Conservation (phyloP, 2,888 invertebrate species). For the Drosophila cognata region DNA sequence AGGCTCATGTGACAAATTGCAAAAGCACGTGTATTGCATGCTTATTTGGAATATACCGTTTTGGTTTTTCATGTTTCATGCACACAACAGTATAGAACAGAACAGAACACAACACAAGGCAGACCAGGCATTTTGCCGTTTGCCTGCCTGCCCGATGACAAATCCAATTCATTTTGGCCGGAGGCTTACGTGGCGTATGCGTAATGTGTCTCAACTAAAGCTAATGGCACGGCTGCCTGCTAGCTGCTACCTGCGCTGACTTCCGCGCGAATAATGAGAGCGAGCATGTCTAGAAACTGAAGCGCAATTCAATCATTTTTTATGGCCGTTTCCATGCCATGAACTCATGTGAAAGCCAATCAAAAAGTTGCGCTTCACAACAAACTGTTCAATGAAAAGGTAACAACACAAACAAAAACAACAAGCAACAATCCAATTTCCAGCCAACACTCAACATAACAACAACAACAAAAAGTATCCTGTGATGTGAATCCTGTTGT, state of each 20-base stretch:
- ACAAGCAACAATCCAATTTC: slow-evolving; percentile 18
- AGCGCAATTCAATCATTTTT: slow-evolving; percentile 73
- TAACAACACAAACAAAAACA: slow-evolving; percentile 15
- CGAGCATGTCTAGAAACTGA: slow-evolving; percentile 53
- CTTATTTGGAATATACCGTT: slow-evolving; percentile 54
- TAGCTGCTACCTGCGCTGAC: slow-evolving; percentile 48
- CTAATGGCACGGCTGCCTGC: slow-evolving; percentile 52
- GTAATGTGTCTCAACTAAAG: slow-evolving; percentile 74
- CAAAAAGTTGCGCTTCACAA: slow-evolving; percentile 74
- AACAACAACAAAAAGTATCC: slow-evolving; percentile 30
- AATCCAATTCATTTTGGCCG: slow-evolving; percentile 75
- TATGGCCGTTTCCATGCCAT: slow-evolving; percentile 46
- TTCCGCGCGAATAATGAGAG: slow-evolving; percentile 48
- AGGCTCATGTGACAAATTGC: slow-evolving; percentile 83
- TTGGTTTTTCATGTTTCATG: slow-evolving; percentile 25
- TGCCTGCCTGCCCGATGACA: slow-evolving; percentile 56
- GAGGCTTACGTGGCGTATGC: slow-evolving; percentile 69
- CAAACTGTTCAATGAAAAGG: slow-evolving; percentile 63
- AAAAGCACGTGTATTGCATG: slow-evolving; percentile 79
- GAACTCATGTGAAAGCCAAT: slow-evolving; percentile 65
- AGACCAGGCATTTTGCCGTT: slow-evolving; percentile 14
- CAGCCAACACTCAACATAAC: background rate
- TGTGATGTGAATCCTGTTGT: slow-evolving; percentile 27
- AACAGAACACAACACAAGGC: background rate
- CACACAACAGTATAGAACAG: background rate